phyloP scores from a whole-genome alignment of 2,113 vertebrate genomes.

The Ctenomys sociabilis region DNA sequence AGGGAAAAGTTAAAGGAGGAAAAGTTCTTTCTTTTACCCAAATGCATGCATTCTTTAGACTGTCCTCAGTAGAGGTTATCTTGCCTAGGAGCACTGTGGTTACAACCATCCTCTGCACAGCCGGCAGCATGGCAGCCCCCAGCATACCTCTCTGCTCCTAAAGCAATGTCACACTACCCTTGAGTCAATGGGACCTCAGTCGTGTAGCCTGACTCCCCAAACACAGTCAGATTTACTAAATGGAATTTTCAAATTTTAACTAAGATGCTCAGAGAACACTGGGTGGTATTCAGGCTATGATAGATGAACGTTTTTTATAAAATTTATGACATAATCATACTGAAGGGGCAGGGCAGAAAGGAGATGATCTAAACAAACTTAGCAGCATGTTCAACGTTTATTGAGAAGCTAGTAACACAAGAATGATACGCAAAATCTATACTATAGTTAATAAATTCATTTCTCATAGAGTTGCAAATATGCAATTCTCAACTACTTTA shows the following conservation, averaged over 20 bases:
- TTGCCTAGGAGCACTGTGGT: not conserved
- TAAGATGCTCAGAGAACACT: not conserved
- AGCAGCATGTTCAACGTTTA: not conserved
- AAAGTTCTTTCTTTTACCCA: not conserved
- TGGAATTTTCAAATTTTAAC: not conserved
- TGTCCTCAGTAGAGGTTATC: not conserved
- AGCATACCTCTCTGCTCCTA: not conserved
- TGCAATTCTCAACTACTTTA: not conserved
- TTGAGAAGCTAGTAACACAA: not conserved
- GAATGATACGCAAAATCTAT: not conserved
- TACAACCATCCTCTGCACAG: not conserved
- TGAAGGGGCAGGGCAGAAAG: not conserved
- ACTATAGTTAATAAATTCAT: no score
- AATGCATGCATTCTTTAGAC: not conserved
- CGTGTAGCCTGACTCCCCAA: not conserved
- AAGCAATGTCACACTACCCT: not conserved
- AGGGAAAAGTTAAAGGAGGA: not conserved
- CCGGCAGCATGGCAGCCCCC: not conserved
- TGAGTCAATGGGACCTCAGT: not conserved
- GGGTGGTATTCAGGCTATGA: not conserved
- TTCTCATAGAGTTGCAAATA: not conserved
- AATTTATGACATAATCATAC: not conserved
- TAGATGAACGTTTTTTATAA: not conserved
- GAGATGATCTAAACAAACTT: not conserved
- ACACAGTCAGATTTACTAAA: not conserved